Percentiles rank a stretch among this genome's conserved stretches.
phyloP scores from a whole-genome alignment of 2,888 invertebrate genomes.

The Caenorhabditis sinica region DNA sequence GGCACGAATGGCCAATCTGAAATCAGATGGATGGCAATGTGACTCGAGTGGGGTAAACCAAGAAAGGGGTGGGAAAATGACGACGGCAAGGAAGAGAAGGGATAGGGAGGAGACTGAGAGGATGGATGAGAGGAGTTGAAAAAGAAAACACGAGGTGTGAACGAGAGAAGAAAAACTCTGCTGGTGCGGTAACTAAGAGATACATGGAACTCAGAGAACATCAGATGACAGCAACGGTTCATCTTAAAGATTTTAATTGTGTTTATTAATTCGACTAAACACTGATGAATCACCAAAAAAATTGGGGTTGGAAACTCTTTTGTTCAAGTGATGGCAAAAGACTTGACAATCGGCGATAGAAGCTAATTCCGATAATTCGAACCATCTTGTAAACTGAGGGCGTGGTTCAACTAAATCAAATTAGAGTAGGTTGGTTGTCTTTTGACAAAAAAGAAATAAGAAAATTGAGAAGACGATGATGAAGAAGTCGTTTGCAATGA shows the following conservation, averaged over 20 bases:
- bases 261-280: too few species aligned
- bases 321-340: too few species aligned
- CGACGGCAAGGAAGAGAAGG: conserved; percentile 4
- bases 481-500: too few species aligned
- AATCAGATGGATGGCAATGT: background rate
- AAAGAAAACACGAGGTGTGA: conserved; percentile 9
- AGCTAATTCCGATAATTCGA: too few species aligned
- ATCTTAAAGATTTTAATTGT: too few species aligned
- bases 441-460: conserved; percentile 1
- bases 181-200: conserved; percentile 9
- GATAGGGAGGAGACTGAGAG: conserved; percentile 6
- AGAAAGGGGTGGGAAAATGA: conserved; percentile 21
- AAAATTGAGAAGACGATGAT: background rate
- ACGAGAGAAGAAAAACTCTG: background rate
- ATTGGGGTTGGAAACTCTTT: too few species aligned
- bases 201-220: background rate
- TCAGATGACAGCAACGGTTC: too few species aligned
- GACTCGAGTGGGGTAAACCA: background rate
- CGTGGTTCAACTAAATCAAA: too few species aligned
- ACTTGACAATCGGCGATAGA: too few species aligned
- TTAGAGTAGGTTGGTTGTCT: background rate
- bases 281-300: too few species aligned
- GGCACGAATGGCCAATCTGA: conserved; percentile 53
- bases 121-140: background rate
- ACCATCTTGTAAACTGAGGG: too few species aligned